Percentiles rank a stretch among this genome's conserved stretches.
phyloP scores from a whole-genome alignment of 2,113 vertebrate species.

The Irena cyanogastra region DNA sequence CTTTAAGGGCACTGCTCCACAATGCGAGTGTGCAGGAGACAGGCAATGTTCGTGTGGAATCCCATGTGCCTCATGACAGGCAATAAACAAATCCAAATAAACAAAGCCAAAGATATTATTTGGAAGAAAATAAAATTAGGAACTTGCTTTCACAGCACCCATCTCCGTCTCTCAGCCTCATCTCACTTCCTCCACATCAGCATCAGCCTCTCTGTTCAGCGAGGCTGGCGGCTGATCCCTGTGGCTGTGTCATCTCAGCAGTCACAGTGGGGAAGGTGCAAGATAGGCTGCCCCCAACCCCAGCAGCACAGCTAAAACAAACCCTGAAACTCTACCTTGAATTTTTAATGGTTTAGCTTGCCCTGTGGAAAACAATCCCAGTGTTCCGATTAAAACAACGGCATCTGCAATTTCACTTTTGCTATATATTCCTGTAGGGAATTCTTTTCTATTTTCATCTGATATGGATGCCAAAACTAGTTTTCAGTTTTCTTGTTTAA shows the following conservation, averaged over 20 bases:
- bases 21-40: accelerated
- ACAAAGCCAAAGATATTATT: not conserved
- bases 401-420: not conserved
- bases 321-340: not conserved
- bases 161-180: not conserved
- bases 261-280: not conserved
- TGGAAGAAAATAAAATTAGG: not conserved
- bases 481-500: not conserved
- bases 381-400: not conserved
- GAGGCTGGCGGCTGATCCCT: accelerated
- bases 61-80: not conserved
- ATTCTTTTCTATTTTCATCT: not conserved
- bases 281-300: accelerated
- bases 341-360: not conserved
- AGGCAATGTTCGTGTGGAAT: not conserved
- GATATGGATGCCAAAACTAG: not conserved
- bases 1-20: not conserved
- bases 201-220: not conserved
- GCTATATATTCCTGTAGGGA: not conserved
- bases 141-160: not conserved
- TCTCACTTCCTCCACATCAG: not conserved
- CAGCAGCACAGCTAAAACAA: not conserved
- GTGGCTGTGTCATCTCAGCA: not conserved
- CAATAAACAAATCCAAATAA: not conserved
- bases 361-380: not conserved